phyloP scores from a whole-genome alignment of 2,113 vertebrate species.

The Zosterops pallidus region DNA sequence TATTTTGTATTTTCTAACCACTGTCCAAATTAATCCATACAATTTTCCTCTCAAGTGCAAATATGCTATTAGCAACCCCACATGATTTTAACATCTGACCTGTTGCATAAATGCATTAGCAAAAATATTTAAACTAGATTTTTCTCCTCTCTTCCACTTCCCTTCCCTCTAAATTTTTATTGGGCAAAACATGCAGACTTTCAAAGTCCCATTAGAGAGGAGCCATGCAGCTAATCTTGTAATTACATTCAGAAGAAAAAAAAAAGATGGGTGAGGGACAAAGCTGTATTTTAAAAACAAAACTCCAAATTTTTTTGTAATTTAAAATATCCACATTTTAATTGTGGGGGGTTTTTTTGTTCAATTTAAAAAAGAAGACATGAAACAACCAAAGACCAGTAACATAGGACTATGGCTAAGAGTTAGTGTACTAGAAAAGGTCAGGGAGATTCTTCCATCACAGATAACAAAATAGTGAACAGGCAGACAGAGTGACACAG shows the following conservation, averaged over 20 bases:
- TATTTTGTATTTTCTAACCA: not conserved
- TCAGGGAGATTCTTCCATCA: accelerated
- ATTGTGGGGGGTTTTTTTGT: not conserved
- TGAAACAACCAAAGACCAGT: not conserved
- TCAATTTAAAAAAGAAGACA: not conserved
- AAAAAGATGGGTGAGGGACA: accelerated
- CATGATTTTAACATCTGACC: not conserved
- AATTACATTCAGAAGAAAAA: not conserved
- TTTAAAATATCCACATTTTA: not conserved
- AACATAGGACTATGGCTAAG: not conserved
- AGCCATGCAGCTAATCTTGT: not conserved
- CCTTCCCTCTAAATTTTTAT: not conserved
- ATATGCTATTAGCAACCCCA: not conserved
- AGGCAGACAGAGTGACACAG: accelerated
- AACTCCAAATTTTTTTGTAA: not conserved
- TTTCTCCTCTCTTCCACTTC: not conserved
- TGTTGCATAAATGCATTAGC: not conserved
- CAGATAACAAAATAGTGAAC: not conserved
- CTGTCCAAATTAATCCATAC: not conserved
- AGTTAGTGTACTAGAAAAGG: not conserved
- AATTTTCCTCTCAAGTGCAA: not conserved
- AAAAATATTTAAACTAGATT: not conserved
- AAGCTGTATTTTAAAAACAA: not conserved
- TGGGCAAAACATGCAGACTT: not conserved
- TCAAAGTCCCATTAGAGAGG: not conserved